Base-by-base conservation (phyloP, 2,113 vertebrate genomes). In the Motacilla tschutschensis region DNA sequence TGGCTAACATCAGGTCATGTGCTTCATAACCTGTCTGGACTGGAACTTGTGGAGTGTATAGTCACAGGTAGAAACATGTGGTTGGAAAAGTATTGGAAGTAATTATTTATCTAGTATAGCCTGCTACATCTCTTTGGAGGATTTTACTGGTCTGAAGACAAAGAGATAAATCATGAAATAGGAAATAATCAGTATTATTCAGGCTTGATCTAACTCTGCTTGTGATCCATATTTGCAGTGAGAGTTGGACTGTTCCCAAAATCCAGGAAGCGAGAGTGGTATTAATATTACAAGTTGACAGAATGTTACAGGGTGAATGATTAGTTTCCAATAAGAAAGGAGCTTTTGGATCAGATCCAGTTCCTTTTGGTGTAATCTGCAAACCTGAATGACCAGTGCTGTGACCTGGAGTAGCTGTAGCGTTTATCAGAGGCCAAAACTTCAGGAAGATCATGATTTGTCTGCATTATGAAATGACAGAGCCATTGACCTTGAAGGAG, bases 271-370 rank as follows among this genome's bases (percentile, higher is more conserved):
- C 2, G 15, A 85, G 29, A 25, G 22, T 47, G 44, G 36, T 92
- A 48, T 93, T 89, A 85, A 79, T 93, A 81, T 88, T 83, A 75
- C 38, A 57, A 67, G 58, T 60, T 89, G 85, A 76, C 90, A 88
- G 62, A 79, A 47, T 62, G 51, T 81, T 92, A 51, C 26, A 69
- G 66, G 71, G 63, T 91, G 78, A 89, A 90, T 89, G 60, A 91
- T 93, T 84, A 79, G 47, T 88, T 93, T 91, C 78, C 86, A 88
- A 72, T 86, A 75, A 93, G 74, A 83, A 83, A 62, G 70, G 66
- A 88, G 63, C 33, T 92, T 91, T 62, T 92, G 91, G 76, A 51
- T 40, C 3, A 2, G 14, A 73, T 89, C 86, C 90, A 81, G 71
- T 84, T 83, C 59, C n/a, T 89, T 83, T 54, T 65, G 88, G 59